Evolutionary conservation across 2,888 invertebrate species (phyloP).

Genomic region (Conchocele bisecta): DNA sequence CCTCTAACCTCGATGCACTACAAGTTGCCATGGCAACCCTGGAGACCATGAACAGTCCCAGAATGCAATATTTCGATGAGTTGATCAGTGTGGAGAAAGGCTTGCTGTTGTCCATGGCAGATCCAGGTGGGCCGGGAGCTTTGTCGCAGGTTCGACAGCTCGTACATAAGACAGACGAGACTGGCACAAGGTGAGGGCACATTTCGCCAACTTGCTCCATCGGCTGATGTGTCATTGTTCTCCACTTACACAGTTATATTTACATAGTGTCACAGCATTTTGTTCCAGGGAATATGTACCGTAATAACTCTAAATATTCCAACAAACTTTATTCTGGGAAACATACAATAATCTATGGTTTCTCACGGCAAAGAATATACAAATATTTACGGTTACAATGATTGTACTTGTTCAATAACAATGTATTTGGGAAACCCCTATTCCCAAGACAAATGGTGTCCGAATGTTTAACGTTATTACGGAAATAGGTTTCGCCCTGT

Average conservation of each 20-base stretch:
- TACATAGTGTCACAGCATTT: too few relatives aligned
- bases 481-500: too few relatives aligned
- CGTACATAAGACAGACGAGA: conserved; percentile 30
- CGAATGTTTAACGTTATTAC: too few relatives aligned
- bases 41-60: conserved; percentile 86
- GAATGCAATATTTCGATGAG: conserved; percentile 85
- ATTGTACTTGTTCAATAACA: too few relatives aligned
- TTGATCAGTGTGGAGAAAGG: conserved; percentile 87
- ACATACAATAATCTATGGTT: too few relatives aligned
- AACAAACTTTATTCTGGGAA: too few relatives aligned
- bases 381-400: too few relatives aligned
- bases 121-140: conserved; percentile 83
- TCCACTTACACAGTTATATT: not conserved
- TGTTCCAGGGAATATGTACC: too few relatives aligned
- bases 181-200: conserved; percentile 24
- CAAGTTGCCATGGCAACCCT: conserved; percentile 85
- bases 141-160: conserved; percentile 58
- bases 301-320: too few relatives aligned
- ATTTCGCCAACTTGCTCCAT: not conserved
- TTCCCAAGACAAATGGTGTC: too few relatives aligned
- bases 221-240: not conserved
- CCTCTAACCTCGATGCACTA: conserved; percentile 73
- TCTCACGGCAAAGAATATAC: too few relatives aligned
- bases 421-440: too few relatives aligned
- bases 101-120: conserved; percentile 85